Evolutionary conservation across 2,797 vertebrate species (phyloP), one percentile per base, ranked within the genome.

Genomic region (Valencia hispanica): DNA sequence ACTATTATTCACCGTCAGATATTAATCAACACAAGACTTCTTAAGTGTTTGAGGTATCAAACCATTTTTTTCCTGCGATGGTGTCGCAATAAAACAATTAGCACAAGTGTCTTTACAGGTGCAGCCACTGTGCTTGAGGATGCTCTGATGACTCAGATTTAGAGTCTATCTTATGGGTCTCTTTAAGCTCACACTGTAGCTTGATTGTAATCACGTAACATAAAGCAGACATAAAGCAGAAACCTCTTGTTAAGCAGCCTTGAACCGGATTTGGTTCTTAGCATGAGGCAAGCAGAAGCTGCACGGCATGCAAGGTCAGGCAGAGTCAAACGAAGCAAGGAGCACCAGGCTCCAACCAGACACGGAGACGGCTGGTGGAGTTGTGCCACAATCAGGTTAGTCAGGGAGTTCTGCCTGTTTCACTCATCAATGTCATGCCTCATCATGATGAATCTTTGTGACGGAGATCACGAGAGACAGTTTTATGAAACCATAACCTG

Each of bases 401-500:
- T 80, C 83, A 86, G 68, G 68, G 77, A 85, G 79, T 32, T 74
- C 80, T 78, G 84, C 74, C 51, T 81, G 76, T 85, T 87, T 84
- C 74, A 76, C 83, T 87, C 84, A 73, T 61, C 72, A 84, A 77
- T 25, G 74, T 89, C 83, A 80, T 47, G 84, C 82, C 73, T 86
- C 84, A 85, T 84, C 75, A 66, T 47, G 68, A 88, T 86, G 77
- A 84, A 87, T 87, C 79, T 81, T 72, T 70, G 73, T 77, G 83
- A 87, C 84, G 74, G 79, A 88, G 84, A 91, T 87, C 86, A 87
- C 82, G 72, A 80, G 71, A 88, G 76, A 79, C 79, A 75, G 69
- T 77, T 88, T 89, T 88, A 87, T 90, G 75, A 77, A 76, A 88
- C 88, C 80, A 83, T 92, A 88, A 87, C 86, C 89, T 84, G 86